These are phyloP conservation scores for Danaus plexippus DNA, from an alignment of 1,140 invertebrate genomes.

Conservation along the genomic window DNA sequence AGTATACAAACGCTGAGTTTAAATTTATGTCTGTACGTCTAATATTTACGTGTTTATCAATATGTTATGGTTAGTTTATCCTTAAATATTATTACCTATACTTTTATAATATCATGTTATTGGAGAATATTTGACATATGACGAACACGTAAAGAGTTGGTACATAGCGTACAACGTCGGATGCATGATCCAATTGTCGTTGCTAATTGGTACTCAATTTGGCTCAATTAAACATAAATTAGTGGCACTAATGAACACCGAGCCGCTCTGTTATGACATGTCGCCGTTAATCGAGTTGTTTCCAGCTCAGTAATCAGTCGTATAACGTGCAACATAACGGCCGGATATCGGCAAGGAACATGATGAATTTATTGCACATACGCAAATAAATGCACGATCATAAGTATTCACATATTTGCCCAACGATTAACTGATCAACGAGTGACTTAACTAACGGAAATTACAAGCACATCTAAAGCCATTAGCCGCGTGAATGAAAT, in stretches of 20 bases:
- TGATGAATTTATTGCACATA: no score
- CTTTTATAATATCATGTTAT: slow-evolving; percentile 8
- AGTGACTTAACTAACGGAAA: no score
- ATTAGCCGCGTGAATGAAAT: no score
- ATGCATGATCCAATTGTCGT: slow-evolving; percentile 63
- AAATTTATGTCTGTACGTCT: no score
- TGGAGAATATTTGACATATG: neutral
- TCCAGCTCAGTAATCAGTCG: slow-evolving; percentile 1
- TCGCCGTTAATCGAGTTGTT: slow-evolving; percentile 18
- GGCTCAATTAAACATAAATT: slow-evolving; percentile 66
- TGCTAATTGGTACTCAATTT: slow-evolving; percentile 67
- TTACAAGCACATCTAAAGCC: no score
- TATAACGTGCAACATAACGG: neutral
- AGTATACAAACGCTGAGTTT: no score
- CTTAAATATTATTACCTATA: neutral
- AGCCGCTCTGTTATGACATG: slow-evolving; percentile 34
- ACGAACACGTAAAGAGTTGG: neutral
- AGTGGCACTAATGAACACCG: slow-evolving; percentile 60
- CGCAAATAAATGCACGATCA: no score
- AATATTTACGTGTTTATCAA: neutral
- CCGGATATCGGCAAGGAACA: no score
- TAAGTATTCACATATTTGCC: no score
- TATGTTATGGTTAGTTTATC: no score
- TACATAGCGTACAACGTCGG: slow-evolving; percentile 25
- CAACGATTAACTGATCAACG: no score